phyloP scores from a whole-genome alignment of 1,140 invertebrate species.

The Drosophila ohnishii region DNA sequence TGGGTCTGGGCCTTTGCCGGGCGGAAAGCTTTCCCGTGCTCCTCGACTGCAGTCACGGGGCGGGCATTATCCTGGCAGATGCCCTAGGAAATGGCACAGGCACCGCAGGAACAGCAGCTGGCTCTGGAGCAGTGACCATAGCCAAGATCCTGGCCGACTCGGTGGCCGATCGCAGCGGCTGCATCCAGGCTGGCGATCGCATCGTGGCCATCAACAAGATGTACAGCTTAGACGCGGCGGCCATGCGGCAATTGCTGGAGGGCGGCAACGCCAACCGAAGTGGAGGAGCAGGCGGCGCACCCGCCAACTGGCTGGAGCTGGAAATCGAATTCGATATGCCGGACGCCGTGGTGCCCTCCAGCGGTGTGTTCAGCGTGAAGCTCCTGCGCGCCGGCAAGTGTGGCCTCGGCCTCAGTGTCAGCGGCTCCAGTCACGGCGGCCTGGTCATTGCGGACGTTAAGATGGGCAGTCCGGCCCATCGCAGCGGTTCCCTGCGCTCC shows the following conservation, averaged over 20 bases:
- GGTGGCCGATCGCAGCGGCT: constrained; percentile 86
- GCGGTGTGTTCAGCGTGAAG: constrained; percentile 95
- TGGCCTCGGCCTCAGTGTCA: constrained; percentile 94
- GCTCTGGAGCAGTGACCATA: constrained; percentile 57
- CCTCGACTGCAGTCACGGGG: constrained; percentile 80
- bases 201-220: constrained; percentile 92
- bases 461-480: constrained; percentile 94
- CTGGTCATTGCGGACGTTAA: constrained; percentile 93
- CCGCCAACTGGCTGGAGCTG: constrained; percentile 85
- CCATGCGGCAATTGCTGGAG: constrained; percentile 83
- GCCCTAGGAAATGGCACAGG: constrained; percentile 8
- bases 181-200: constrained; percentile 92
- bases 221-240: constrained; percentile 84
- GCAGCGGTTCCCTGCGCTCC: constrained; percentile 92
- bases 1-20: constrained; percentile 72
- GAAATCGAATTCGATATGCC: constrained; percentile 96
- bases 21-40: constrained; percentile 81
- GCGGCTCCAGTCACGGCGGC: constrained; percentile 85
- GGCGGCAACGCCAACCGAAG: constrained; percentile 9
- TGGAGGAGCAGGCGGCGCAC: not conserved
- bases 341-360: constrained; percentile 94
- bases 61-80: constrained; percentile 65
- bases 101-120: constrained; percentile 22
- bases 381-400: constrained; percentile 89
- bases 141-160: constrained; percentile 74